These are phyloP conservation scores for Cydia fagiglandana DNA, from an alignment of 1,140 invertebrate species.

Conservation along the genomic window DNA sequence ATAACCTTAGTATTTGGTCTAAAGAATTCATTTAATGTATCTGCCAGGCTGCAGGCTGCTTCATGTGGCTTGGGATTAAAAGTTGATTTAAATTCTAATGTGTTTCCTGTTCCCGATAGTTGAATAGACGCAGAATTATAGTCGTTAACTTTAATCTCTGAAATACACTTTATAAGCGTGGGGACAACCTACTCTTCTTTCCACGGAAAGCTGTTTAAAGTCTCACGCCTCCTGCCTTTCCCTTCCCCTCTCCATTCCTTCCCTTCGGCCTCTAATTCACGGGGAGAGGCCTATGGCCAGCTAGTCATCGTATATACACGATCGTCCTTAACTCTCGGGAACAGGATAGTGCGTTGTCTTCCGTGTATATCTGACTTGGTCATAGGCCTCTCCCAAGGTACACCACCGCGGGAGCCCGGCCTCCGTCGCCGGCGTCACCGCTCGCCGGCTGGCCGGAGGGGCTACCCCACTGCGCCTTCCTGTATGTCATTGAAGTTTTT, in stretches of 20 bases:
- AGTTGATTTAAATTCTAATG: not conserved
- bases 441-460: constrained; percentile 21
- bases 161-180: too few species aligned
- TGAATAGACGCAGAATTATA: not conserved
- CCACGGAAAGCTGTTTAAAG: too few species aligned
- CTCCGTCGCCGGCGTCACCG: not conserved
- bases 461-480: constrained; percentile 23
- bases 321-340: not conserved
- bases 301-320: not conserved
- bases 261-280: not conserved
- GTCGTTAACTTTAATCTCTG: too few species aligned
- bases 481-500: constrained; percentile 17
- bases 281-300: constrained; percentile 1
- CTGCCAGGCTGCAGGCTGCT: too few species aligned
- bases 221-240: too few species aligned
- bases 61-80: too few species aligned
- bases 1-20: not conserved
- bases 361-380: constrained; percentile 7
- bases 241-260: too few species aligned
- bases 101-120: constrained; percentile 15
- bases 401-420: constrained; percentile 15
- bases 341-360: not conserved
- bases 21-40: not conserved
- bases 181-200: too few species aligned
- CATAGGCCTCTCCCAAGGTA: constrained; percentile 30